A percentile compares a stretch with the other conserved stretches of the same genome.
Evolutionary conservation across 2,113 vertebrate species (phyloP).

Genomic region (Cryptotis parvus): DNA sequence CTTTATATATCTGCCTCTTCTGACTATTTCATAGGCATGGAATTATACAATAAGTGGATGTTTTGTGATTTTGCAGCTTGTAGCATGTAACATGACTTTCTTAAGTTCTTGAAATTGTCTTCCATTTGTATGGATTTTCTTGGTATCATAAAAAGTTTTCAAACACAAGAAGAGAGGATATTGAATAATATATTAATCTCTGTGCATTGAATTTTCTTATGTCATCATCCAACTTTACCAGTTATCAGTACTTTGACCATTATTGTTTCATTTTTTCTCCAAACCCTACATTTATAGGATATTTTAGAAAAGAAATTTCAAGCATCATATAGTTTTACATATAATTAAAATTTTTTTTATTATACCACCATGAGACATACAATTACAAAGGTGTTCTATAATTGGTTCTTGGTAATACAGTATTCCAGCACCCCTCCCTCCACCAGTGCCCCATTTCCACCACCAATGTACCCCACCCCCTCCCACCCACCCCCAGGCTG

Average conservation of each 20-base stretch:
- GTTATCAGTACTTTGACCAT: background rate
- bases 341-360: too few species aligned
- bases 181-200: too few species aligned
- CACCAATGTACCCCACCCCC: too few species aligned
- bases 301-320: conserved; percentile 29
- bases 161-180: conserved; percentile 2
- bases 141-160: conserved; percentile 19
- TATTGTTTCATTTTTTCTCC: conserved; percentile 8
- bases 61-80: background rate
- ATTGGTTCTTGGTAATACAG: too few species aligned
- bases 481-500: too few species aligned
- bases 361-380: too few species aligned
- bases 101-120: background rate
- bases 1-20: background rate
- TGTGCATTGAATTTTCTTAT: conserved; percentile 1
- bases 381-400: too few species aligned
- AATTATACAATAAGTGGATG: too few species aligned
- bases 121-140: background rate
- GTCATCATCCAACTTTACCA: background rate
- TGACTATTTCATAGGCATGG: background rate
- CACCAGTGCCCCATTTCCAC: too few species aligned
- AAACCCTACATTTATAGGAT: background rate
- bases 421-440: too few species aligned
- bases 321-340: background rate
- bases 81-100: background rate